phyloP scores from a whole-genome alignment of 2,888 invertebrate genomes.

The Cryptophagus acutangulus region DNA sequence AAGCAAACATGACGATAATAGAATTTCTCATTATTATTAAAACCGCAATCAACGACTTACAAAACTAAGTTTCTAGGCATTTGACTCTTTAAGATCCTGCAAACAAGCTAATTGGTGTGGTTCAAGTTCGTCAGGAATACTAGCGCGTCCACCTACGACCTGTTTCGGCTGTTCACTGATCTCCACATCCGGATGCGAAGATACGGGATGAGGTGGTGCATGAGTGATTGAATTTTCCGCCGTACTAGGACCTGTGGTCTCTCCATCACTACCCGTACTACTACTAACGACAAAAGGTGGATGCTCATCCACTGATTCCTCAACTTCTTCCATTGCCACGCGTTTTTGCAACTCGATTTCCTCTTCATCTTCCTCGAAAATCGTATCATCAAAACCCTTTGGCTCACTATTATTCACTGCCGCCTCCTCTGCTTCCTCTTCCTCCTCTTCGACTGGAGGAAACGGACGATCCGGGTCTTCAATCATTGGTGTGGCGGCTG shows the following conservation, averaged over 20 bases:
- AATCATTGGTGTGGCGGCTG: conserved; percentile 88
- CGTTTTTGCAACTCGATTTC: conserved; percentile 8
- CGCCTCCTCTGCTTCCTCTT: conserved; percentile 18
- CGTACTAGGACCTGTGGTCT: conserved; percentile 60
- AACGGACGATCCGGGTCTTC: conserved; percentile 80
- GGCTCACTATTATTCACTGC: conserved; percentile 5
- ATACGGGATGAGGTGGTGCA: conserved; percentile 32
- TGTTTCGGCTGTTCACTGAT: conserved; percentile 59
- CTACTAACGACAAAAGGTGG: conserved; percentile 60
- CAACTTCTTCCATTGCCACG: conserved; percentile 21
- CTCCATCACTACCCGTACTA: conserved; percentile 60
- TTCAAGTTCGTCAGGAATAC: conserved; percentile 84
- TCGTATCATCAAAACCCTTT: conserved; percentile 5
- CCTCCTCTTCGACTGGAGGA: conserved; percentile 56
- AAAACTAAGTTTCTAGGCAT: conserved; percentile 60
- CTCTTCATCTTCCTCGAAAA: conserved; percentile 23
- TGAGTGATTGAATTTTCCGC: conserved; percentile 58
- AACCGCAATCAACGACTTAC: conserved; percentile 25
- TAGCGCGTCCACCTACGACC: conserved; percentile 72
- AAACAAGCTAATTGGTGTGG: conserved; percentile 83
- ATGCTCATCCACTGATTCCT: conserved; percentile 50
- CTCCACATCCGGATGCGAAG: conserved; percentile 1
- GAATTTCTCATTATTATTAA: conserved; percentile 17
- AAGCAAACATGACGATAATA: conserved; percentile 31
- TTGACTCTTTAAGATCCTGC: conserved; percentile 85